Evolutionary conservation across 2,888 invertebrate genomes (phyloP).

Genomic region (Lasioglossum pauxillum): DNA sequence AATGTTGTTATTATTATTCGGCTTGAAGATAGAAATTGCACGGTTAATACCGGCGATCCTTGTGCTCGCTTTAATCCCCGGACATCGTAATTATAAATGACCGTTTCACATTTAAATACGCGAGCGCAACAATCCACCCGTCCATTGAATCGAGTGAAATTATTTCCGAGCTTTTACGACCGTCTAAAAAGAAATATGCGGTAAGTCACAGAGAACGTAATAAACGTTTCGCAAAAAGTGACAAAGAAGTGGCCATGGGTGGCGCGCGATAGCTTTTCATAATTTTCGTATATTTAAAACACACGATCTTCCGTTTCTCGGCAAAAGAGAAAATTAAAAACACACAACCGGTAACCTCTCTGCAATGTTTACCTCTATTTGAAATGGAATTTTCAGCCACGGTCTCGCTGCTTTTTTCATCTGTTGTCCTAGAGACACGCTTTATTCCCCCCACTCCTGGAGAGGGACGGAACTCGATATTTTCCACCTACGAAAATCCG

Average conservation of each 20-base stretch:
- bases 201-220: background rate
- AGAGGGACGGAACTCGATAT: background rate
- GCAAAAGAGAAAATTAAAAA: background rate
- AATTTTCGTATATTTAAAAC: background rate
- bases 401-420: background rate
- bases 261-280: background rate
- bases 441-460: no score
- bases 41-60: conserved; percentile 44
- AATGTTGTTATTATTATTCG: conserved; percentile 51
- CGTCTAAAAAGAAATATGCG: background rate
- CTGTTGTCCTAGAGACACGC: background rate
- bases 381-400: background rate
- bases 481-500: background rate
- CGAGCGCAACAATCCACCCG: background rate
- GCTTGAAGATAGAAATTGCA: conserved; percentile 48
- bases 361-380: background rate
- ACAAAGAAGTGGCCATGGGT: fast-evolving
- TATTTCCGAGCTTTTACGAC: background rate
- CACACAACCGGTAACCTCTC: background rate
- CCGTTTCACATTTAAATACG: conserved; percentile 25
- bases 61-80: conserved; percentile 37
- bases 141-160: background rate
- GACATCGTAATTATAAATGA: conserved; percentile 41
- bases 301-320: background rate
- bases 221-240: background rate